Evolutionary conservation across 2,113 vertebrate genomes (phyloP).

Genomic region (Corythaixoides concolor): DNA sequence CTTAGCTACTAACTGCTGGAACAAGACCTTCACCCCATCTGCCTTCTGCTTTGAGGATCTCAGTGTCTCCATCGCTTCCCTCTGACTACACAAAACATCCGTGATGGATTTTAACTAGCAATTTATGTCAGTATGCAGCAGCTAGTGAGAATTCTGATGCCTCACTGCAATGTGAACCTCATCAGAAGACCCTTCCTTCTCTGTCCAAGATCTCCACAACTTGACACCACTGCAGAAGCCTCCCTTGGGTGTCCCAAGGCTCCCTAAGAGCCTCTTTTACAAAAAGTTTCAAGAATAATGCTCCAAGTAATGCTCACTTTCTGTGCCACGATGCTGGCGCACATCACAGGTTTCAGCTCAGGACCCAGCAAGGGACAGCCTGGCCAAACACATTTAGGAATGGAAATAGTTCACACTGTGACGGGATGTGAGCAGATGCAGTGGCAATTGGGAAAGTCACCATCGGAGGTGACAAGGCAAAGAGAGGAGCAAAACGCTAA

Average conservation of each 20-base stretch:
- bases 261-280: background rate
- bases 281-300: background rate
- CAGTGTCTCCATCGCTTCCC: background rate
- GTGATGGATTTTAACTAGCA: background rate
- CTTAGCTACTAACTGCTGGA: background rate
- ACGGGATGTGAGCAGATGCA: fast-evolving
- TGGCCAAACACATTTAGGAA: fast-evolving
- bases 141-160: background rate
- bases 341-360: background rate
- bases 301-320: background rate
- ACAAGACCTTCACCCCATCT: background rate
- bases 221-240: background rate
- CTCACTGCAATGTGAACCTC: background rate
- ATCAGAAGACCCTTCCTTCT: background rate
- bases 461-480: background rate
- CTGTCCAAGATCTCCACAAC: background rate
- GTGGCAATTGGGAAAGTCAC: background rate
- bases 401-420: fast-evolving
- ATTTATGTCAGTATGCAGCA: background rate
- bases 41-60: background rate
- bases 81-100: background rate
- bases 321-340: background rate
- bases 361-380: background rate
- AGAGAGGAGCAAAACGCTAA: background rate
- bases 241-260: background rate